Evolutionary conservation across 2,797 vertebrate genomes (phyloP).

Genomic region (Oreonectes daqikongensis): DNA sequence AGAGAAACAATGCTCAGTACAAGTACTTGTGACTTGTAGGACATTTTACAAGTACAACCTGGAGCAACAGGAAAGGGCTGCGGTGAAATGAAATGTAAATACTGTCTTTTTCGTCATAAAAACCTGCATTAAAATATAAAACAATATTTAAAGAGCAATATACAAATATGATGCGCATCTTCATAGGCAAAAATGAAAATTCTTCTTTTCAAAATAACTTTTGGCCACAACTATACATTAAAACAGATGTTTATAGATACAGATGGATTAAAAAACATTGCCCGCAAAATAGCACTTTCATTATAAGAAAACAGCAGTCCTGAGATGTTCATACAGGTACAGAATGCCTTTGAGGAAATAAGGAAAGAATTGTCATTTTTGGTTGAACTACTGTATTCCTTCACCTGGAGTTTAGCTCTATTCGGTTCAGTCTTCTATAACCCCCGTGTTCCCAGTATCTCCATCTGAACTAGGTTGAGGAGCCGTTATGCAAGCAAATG

Average conservation of each 20-base stretch:
- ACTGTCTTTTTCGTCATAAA: background rate
- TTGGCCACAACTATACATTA: too few species aligned
- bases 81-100: too few species aligned
- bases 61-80: background rate
- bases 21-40: background rate
- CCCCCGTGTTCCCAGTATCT: background rate
- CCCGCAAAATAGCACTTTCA: too few species aligned
- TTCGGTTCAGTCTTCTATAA: slow-evolving; percentile 12
- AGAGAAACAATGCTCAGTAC: background rate
- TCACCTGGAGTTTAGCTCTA: background rate
- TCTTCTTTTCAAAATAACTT: too few species aligned
- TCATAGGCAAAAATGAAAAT: too few species aligned
- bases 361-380: too few species aligned
- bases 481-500: slow-evolving; percentile 26
- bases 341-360: background rate
- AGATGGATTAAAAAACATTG: too few species aligned
- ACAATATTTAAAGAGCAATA: too few species aligned
- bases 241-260: too few species aligned
- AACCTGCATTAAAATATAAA: background rate
- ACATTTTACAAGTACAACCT: background rate
- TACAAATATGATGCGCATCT: too few species aligned
- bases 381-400: background rate
- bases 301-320: background rate
- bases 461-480: slow-evolving; percentile 28
- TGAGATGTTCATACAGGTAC: background rate